Conservation (phyloP, 1,140 invertebrate species). For the Calycopis cecrops region DNA sequence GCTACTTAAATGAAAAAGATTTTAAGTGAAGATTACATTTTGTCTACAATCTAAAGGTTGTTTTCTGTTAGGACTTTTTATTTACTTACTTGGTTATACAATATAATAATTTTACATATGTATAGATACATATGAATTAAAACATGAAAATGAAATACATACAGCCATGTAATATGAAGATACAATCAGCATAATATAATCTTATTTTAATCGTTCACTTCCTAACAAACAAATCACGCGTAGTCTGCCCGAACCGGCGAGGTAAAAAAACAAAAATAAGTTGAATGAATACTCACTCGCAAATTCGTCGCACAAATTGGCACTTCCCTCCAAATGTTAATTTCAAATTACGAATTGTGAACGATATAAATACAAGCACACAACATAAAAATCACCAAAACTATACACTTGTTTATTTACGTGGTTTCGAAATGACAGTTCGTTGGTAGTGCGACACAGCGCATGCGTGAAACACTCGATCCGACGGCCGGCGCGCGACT, state of each 20-base stretch:
- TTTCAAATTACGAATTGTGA: conserved; percentile 18
- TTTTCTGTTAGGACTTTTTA: too few relatives aligned
- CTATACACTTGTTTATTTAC: conserved; percentile 69
- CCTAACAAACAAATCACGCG: conserved; percentile 26
- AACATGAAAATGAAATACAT: too few relatives aligned
- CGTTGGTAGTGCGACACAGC: conserved; percentile 29
- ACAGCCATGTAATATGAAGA: too few relatives aligned
- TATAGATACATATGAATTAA: too few relatives aligned
- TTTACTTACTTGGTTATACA: too few relatives aligned
- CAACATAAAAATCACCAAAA: conserved; percentile 32
- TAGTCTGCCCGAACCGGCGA: conserved; percentile 30
- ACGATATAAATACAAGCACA: conserved; percentile 29
- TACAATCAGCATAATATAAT: too few relatives aligned
- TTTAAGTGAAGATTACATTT: too few relatives aligned
- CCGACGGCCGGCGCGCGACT: conserved; percentile 44
- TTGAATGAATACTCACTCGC: conserved; percentile 45
- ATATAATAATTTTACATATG: too few relatives aligned
- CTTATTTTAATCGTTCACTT: background rate
- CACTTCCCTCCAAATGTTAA: conserved; percentile 27
- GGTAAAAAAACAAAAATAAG: conserved; percentile 50
- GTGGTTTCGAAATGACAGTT: conserved; percentile 57
- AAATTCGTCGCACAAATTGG: conserved; percentile 55
- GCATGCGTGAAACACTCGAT: conserved; percentile 48
- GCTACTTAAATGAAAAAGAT: too few relatives aligned
- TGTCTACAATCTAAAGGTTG: too few relatives aligned